phyloP scores from a whole-genome alignment of 2,113 vertebrate genomes.

The Poicephalus meyeri region DNA sequence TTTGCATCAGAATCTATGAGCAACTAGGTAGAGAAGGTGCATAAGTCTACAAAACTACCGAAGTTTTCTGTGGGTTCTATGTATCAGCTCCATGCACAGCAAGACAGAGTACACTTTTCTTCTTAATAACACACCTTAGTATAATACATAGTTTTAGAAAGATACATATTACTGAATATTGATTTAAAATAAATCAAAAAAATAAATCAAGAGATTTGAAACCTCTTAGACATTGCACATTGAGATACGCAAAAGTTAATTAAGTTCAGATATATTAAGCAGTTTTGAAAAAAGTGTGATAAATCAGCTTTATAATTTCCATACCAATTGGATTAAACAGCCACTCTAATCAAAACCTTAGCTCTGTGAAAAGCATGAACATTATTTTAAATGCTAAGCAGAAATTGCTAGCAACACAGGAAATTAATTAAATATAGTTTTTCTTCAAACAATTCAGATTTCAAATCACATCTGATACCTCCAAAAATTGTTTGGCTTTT shows the following conservation, averaged over 20 bases:
- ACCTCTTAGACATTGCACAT: not conserved
- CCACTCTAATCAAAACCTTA: not conserved
- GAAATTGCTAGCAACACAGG: not conserved
- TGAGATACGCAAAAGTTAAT: not conserved
- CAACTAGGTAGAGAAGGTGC: not conserved
- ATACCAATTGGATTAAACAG: not conserved
- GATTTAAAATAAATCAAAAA: not conserved
- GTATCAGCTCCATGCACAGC: not conserved
- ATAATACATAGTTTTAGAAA: not conserved
- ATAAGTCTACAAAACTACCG: not conserved
- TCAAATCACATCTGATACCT: not conserved
- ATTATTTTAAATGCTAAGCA: not conserved
- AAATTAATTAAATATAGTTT: not conserved
- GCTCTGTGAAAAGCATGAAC: not conserved
- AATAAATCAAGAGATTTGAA: not conserved
- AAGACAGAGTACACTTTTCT: not conserved
- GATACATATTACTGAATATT: not conserved
- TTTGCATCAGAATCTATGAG: not conserved
- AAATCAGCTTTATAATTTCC: not conserved
- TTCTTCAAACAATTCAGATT: not conserved
- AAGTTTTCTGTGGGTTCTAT: not conserved
- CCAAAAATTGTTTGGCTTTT: not conserved
- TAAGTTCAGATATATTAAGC: not conserved
- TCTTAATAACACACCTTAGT: rapidly evolving
- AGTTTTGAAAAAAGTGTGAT: not conserved